Base-by-base conservation (phyloP, 37 sponge, comb jelly and placozoan species). In the Theonella swinhoei region DNA sequence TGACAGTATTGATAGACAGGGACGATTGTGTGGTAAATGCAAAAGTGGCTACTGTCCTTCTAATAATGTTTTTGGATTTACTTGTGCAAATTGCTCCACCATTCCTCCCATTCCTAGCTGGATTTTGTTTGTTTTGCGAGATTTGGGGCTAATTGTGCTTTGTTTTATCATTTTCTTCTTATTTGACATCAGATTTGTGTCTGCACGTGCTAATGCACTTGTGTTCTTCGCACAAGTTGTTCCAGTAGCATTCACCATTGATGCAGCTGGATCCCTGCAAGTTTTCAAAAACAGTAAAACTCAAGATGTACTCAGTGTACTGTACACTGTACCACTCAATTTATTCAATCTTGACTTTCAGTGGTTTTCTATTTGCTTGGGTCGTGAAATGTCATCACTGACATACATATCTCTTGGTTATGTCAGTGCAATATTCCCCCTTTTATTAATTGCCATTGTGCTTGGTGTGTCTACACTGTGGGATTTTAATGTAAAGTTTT, bases 191-290 rank as follows among this genome's bases (percentile, higher is more conserved):
- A 82, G 83, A 9, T 65, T 80, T n/a, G 67, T 84, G 20, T 68
- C 68, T 40, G 94, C 90, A 29, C 90, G 90, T 37, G 84, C 89
- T 25, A 93, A 93, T 83, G 76, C 94, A 41, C 89, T 89, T 54
- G 76, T 89, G 35, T 69, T 93, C 68, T 93, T 85, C 74, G 84
- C 87, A 3, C 94, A 93, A 33, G 76, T 93, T 3, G 24, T 86
- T 0, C 80, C 79, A 0, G 79, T 40, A 29, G 77, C 41, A 24
- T 82, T 85, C 23, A 68, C 70, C 0, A 0, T 93, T 14, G 59
- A 78, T 69, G 90, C 74, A 41, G 88, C 70, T 61, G 87, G 87
- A 5, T 4, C 41, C 11, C 26, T 88, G 4, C 25, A 69, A 14
- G 29, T 69, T 34, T 35, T 2, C 29, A 72, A 40, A 2, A 25